Evolutionary conservation across 2,888 invertebrate genomes (phyloP).

Genomic region (Lutraria lutraria): DNA sequence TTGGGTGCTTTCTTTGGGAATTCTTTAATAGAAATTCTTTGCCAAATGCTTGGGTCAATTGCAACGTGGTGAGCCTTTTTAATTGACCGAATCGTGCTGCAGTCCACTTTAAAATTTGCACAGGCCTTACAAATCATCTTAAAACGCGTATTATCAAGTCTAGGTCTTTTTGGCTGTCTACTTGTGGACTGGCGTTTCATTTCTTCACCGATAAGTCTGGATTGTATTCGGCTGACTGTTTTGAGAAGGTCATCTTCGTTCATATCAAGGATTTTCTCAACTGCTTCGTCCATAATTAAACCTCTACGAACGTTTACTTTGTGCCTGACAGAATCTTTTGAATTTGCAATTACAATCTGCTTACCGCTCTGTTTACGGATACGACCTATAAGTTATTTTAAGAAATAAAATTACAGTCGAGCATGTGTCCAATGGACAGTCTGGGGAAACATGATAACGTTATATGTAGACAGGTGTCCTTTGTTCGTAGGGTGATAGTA

Average conservation of each 20-base stretch:
- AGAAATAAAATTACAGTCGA: not conserved
- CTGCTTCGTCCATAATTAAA: constrained; percentile 26
- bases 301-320: constrained; percentile 21
- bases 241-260: not conserved
- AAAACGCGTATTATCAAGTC: not conserved
- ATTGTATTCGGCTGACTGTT: not conserved
- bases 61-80: not conserved
- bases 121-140: constrained; percentile 30
- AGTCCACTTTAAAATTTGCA: constrained; percentile 23
- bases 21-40: not conserved
- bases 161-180: constrained; percentile 13
- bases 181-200: not conserved
- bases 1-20: constrained; percentile 17
- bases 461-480: no score
- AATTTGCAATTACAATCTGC: not conserved
- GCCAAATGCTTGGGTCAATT: constrained; percentile 28
- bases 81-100: constrained; percentile 19
- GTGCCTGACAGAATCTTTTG: constrained; percentile 3
- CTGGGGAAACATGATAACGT: no score
- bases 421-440: no score
- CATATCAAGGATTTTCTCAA: constrained; percentile 14
- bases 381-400: constrained; percentile 27
- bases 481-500: no score
- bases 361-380: constrained; percentile 21
- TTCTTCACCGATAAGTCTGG: not conserved